Evolutionary conservation across 2,888 invertebrate species (phyloP), one percentile per base, ranked within the genome.

Genomic region (Caenorhabditis sulstoni): DNA sequence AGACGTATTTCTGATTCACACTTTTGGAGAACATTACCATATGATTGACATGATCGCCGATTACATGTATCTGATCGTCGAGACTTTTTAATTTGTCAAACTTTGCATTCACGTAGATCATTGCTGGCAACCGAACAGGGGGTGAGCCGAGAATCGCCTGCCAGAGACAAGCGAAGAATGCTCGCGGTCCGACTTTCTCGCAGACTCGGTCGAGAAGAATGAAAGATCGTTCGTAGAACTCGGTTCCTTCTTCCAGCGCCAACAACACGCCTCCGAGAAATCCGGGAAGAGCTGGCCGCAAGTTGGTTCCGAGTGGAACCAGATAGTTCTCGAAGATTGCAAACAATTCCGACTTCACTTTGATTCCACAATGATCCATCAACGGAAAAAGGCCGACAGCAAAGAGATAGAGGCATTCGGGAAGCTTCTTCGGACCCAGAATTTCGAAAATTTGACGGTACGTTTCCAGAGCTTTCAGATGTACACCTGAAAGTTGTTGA

Each of bases 381-480:
- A 96, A 91, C n/a, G 96, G 96, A 91, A 96, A 96, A 41, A 96
- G 92, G 12, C 96, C 96, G 91, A 91, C 90, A 57, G 91, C 92
- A 74, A 86, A 90, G 16, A 91, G 82, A 59, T 89, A 88, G n/a
- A 90, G 76, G 23, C 81, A 77, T 50, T 81, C 82, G 3, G 88
- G 81, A 18, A 90, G 76, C 16, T 80, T 83, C n/a, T 86, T 77
- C 11, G 94, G 94, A 76, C 95, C 95, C 92, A 96, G 95, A 88
- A 94, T 94, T 90, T 94, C 94, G 92, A 96, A 96, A 90, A 96
- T 95, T 83, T 95, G 94, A 90, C 95, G 95, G 91, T 96, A 96
- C 0, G 95, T 95, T 92, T 96, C 96, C 83, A 96, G 91, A 22
- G 95, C 95, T 91, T 95, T 96, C 79, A 96, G 92, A 91, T 96